Conservation (phyloP, 2,888 invertebrate genomes). For the Sinelater perroti region DNA sequence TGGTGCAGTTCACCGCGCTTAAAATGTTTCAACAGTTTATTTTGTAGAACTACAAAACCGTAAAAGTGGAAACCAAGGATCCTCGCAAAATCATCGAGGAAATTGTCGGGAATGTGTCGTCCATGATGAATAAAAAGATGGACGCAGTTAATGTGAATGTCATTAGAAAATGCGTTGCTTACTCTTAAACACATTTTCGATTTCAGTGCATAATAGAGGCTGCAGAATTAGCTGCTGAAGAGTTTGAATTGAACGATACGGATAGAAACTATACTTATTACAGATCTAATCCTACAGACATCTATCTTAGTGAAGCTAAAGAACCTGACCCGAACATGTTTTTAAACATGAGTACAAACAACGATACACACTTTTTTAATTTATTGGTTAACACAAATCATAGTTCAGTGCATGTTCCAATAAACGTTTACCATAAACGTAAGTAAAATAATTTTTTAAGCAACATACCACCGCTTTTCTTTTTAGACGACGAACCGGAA, state of each 20-base stretch:
- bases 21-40: constrained; percentile 6
- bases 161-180: no score
- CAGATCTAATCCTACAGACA: constrained; percentile 78
- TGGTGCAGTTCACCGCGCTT: background rate
- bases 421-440: constrained; percentile 90
- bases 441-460: constrained; percentile 45
- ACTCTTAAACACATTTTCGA: no score
- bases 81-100: constrained; percentile 80
- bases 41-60: constrained; percentile 27
- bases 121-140: constrained; percentile 87
- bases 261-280: constrained; percentile 69
- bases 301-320: constrained; percentile 60
- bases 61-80: constrained; percentile 74
- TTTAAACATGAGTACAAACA: constrained; percentile 68
- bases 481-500: constrained; percentile 63
- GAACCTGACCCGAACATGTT: constrained; percentile 60
- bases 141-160: constrained; percentile 80
- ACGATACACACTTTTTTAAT: constrained; percentile 85
- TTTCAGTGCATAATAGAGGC: constrained; percentile 77
- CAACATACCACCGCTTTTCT: background rate
- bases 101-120: constrained; percentile 82
- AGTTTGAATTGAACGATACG: constrained; percentile 65
- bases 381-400: constrained; percentile 80
- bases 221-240: constrained; percentile 75
- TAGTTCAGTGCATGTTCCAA: constrained; percentile 93